Evolutionary conservation across 1,140 invertebrate species (phyloP).

Genomic region (Aphaenogaster floridana): DNA sequence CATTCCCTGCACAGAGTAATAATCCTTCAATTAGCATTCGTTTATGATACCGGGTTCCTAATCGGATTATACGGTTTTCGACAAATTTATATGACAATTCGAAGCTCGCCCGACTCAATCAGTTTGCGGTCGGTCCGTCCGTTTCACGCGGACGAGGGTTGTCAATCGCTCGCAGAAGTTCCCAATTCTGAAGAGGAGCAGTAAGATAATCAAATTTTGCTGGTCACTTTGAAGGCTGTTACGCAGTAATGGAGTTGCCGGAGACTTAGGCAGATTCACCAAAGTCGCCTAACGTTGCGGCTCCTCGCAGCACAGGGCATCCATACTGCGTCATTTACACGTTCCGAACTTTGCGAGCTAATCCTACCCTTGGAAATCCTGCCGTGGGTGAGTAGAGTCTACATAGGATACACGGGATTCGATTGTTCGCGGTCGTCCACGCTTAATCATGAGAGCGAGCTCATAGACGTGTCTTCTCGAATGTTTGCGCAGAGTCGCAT

Average conservation of each 20-base stretch:
- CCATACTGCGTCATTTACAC: constrained; percentile 18
- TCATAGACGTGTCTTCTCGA: not conserved
- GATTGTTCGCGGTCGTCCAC: constrained; percentile 31
- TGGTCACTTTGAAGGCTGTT: constrained; percentile 58
- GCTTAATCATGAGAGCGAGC: constrained; percentile 19
- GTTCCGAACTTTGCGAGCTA: constrained; percentile 43
- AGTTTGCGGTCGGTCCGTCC: constrained; percentile 24
- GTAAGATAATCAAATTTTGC: constrained; percentile 55
- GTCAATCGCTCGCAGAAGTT: constrained; percentile 47
- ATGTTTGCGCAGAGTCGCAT: constrained; percentile 12
- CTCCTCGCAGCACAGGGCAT: not conserved
- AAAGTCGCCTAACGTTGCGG: constrained; percentile 46
- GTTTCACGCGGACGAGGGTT: constrained; percentile 14
- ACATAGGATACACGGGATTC: constrained; percentile 2
- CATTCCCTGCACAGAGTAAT: constrained; percentile 41
- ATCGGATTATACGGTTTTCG: not conserved
- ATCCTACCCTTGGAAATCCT: constrained; percentile 28
- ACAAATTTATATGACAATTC: constrained; percentile 33
- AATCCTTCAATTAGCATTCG: constrained; percentile 8
- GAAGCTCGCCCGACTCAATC: constrained; percentile 1
- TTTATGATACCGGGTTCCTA: constrained; percentile 10
- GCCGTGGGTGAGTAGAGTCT: not conserved
- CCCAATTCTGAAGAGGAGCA: constrained; percentile 26
- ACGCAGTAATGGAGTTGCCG: constrained; percentile 52
- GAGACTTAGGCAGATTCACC: constrained; percentile 35